A percentile compares a stretch with the other conserved stretches of the same genome.
phyloP scores from a whole-genome alignment of 2,113 vertebrate genomes.

The Lanius ludovicianus region DNA sequence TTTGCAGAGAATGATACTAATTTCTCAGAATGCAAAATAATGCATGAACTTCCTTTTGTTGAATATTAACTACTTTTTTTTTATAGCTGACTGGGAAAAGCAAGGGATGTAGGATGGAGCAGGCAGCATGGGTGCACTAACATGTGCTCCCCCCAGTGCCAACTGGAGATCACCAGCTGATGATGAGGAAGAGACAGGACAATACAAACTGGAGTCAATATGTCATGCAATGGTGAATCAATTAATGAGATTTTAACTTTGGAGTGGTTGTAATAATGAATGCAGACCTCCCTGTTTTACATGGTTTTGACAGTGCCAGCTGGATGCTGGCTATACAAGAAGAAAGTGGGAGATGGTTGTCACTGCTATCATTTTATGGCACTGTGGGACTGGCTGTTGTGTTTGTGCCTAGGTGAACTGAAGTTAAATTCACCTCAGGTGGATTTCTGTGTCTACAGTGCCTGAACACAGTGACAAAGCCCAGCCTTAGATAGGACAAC shows the following conservation, averaged over 20 bases:
- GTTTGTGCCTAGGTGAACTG: not conserved
- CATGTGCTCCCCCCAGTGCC: not conserved
- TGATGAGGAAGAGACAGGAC: not conserved
- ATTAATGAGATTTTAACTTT: not conserved
- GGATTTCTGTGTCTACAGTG: not conserved
- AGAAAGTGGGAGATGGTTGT: not conserved
- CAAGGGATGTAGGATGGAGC: not conserved
- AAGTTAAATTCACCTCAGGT: not conserved
- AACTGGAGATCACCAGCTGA: not conserved
- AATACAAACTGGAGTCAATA: not conserved
- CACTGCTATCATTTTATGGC: too few species aligned
- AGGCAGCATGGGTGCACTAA: not conserved
- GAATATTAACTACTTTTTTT: not conserved
- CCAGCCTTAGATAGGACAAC: not conserved
- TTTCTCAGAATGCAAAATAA: slow-evolving; percentile 22
- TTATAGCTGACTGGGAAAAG: not conserved
- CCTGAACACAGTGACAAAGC: not conserved
- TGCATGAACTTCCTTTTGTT: not conserved
- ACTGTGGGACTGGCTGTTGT: not conserved
- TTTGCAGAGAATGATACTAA: not conserved
- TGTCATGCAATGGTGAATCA: not conserved
- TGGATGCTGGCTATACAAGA: not conserved
- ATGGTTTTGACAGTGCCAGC: not conserved
- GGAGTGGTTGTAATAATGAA: not conserved
- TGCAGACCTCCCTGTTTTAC: not conserved